Evolutionary conservation across 2,797 vertebrate species (phyloP).

Genomic region (Chaetophractus vellerosus): DNA sequence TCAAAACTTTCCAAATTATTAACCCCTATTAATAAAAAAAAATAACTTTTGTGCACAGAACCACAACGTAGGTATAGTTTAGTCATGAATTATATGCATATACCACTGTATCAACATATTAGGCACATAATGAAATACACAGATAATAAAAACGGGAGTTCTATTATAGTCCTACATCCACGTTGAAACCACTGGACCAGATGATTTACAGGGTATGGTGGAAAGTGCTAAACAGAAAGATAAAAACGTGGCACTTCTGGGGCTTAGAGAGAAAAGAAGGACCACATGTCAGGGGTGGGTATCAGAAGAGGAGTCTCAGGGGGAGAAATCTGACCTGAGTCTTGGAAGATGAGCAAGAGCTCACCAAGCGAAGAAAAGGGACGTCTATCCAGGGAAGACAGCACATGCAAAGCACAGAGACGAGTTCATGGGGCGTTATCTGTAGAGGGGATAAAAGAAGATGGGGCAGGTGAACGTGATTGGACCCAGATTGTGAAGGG

Average conservation of each 20-base stretch:
- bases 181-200: slow-evolving; percentile 19
- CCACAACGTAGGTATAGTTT: neutral
- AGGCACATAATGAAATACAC: neutral
- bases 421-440: neutral
- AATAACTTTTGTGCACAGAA: slow-evolving; percentile 15
- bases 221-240: neutral
- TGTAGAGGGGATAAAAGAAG: neutral
- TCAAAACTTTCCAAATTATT: slow-evolving; percentile 3
- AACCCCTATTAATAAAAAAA: slow-evolving; percentile 18
- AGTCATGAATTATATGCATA: neutral
- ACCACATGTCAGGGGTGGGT: neutral
- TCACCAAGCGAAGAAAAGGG: neutral
- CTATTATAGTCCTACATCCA: neutral
- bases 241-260: neutral
- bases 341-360: slow-evolving; percentile 36
- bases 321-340: neutral
- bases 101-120: neutral
- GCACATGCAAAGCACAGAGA: neutral
- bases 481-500: neutral
- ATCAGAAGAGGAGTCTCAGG: neutral
- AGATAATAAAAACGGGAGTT: neutral
- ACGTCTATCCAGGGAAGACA: neutral
- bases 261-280: neutral
- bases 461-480: neutral
- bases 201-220: neutral